phyloP scores from a whole-genome alignment of 2,888 invertebrate genomes.

The Drosophila macrothrix region DNA sequence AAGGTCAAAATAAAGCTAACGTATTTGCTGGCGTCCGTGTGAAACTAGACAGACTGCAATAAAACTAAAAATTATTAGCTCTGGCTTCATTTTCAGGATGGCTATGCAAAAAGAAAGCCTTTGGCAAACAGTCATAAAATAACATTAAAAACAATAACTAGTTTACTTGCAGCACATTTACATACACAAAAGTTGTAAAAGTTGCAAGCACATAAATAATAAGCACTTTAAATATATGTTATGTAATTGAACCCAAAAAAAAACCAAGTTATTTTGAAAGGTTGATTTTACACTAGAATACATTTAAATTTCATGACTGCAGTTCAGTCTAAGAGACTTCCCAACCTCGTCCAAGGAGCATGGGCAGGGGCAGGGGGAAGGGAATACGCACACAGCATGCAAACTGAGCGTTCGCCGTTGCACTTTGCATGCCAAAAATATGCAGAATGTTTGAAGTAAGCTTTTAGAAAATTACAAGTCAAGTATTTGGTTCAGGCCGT shows the following conservation, averaged over 20 bases:
- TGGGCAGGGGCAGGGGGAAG: accelerated
- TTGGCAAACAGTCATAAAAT: background rate
- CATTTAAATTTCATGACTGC: conserved; percentile 30
- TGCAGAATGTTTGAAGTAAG: conserved; percentile 69
- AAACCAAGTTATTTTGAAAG: background rate
- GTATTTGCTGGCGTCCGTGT: background rate
- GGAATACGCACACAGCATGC: conserved; percentile 12
- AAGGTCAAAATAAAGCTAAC: conserved; percentile 18
- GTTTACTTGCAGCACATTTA: background rate
- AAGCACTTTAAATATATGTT: background rate
- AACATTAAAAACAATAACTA: background rate
- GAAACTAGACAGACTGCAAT: background rate
- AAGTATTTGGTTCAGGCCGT: conserved; percentile 48
- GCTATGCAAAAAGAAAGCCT: background rate
- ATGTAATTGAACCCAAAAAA: background rate
- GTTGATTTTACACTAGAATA: background rate
- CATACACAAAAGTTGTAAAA: background rate
- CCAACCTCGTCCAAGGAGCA: background rate
- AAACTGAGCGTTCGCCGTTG: conserved; percentile 32
- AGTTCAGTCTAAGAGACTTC: conserved; percentile 1
- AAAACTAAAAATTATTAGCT: background rate
- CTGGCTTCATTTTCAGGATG: background rate
- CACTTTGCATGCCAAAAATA: conserved; percentile 74
- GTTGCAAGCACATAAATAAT: background rate
- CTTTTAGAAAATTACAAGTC: conserved; percentile 80